Base-by-base conservation (phyloP, 2,888 invertebrate species). In the Pasiphila rectangulata region DNA sequence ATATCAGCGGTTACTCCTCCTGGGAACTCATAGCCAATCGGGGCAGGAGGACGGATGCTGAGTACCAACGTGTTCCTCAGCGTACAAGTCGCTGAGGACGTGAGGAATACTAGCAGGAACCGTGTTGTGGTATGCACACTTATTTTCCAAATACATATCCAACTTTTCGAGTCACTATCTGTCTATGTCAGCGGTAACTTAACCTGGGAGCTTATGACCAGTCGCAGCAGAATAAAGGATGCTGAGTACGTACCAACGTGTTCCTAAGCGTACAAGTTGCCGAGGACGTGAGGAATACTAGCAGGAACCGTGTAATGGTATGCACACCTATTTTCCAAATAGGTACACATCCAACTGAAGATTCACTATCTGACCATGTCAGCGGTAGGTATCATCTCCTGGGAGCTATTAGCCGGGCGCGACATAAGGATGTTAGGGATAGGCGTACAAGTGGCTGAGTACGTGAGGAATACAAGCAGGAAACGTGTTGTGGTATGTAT, bases 251-350 rank as follows among this genome's bases (percentile, higher is more conserved):
- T 0, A 10, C 12, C 12, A 12, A 25, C 12, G 25, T 4, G 10
- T 24, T 24, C 1, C 24, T 9, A 1, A 2, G 10, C 55, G 86
- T 93, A 40, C 92, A 91, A 62, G 91, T 93, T 1, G 90, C 91
- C 2, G 91, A 92, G 59, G 93, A 93, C 60, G 90, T 92, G 6
- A 84, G 92, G 67, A 92, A 93, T 61, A 92, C 93, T 16, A 91
- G 91, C 62, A 74, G 88, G 57, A 92, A 92, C 60, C 75, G 92
- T 29, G 90, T 92, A 56, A 91, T 91, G 85, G 92, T 91, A 55
- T 79, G 89, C 69, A 16, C 3, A 5, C 15, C n/a, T 7, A 15
- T 7, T n/a, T 3, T 9, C n/a, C 7, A 13, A 7, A 13, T 13
- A 1, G 7, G 4, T 21, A 21, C 4, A 21, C 7, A 21, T 6